Base-by-base conservation (phyloP, 2,113 vertebrate species). In the Rissa tridactyla region DNA sequence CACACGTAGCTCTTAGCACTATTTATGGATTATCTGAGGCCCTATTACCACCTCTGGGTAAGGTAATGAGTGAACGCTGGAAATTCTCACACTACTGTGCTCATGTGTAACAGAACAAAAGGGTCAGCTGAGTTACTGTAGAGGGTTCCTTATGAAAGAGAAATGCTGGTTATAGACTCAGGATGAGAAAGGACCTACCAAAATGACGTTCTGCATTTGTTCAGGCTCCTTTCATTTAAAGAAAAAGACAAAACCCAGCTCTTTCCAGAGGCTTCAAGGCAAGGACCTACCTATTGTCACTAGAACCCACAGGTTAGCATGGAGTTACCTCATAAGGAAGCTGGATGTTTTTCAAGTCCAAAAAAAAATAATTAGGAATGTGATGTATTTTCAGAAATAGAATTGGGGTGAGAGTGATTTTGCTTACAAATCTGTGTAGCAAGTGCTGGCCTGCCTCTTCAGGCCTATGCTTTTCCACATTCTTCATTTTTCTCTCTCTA, bases 11-110 rank as follows among this genome's bases (percentile, higher is more conserved):
- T 89, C 58, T 94, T 69, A 82, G 57, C 72, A 77, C 91, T 96
- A 87, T 92, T 94, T 94, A 77, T 94, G 93, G 92, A 80, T 94
- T 95, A 90, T 80, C 75, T 94, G 89, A 89, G 77, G 62, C 78
- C 80, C 65, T 79, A 42, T 91, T 90, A 66, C 81, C 92, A 91
- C 86, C 75, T 76, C 78, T 64, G 75, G 81, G 66, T 88, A 70
- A 96, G 73, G 86, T 96, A 95, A 91, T 94, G 86, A 95, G 94
- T 82, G 81, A 85, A 87, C 61, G 70, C 75, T 94, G 71, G 82
- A 73, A 80, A 95, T 89, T 49, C 89, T 86, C 49, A 61, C 8
- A 6, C 54, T 91, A 25, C 66, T 51, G 27, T 87, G 91, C 77
- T 82, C 71, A 3, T 84, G 52, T 52, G n/a, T 72, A 94, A 60